Base-by-base conservation (phyloP, 2,888 invertebrate species). In the Mermis nigrescens region DNA sequence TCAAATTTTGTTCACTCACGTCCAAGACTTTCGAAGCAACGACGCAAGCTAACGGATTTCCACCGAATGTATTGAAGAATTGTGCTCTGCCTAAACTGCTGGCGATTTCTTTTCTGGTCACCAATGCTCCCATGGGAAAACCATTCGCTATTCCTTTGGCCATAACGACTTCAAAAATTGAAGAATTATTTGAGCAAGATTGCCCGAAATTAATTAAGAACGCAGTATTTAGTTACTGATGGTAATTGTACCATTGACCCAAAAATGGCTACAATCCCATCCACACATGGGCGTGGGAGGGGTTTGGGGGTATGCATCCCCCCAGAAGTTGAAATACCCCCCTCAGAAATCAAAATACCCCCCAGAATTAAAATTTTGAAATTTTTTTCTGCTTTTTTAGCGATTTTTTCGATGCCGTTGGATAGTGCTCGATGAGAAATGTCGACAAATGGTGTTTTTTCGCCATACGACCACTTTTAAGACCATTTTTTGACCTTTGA, bases 31-130 rank as follows among this genome's bases (percentile, higher is more conserved):
- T 81, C 59, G 83, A 80, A 12, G 91, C 95, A 1, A 85, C 86
- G 2, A 86, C 81, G 62, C 85, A 84, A 1, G 90, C 85, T 66
- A 95, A 70, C 0, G 95, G 90, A 75, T 90, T 94, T 0, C 95
- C 95, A 1, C 94, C 94, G 71, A 83, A 95, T 0, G 95, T 95
- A 73, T 94, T 95, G 72, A 95, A 92, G 74, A 91, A 88, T 0
- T 81, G 71, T 0, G 87, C 86, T 66, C 80, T 77, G 0, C 80
- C 79, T 66, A 94, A 79, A 1, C 81, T 79, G n/a, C 80, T 77
- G 0, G 92, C 88, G 60, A 95, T 85, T 73, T 85, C 82, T 2
- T 82, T 81, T 0, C 86, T 92, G 0, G 95, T 95, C 0, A 90
- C 85, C 0, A 95, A 91, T 4, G 92, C 94, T 0, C 85, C 94